phyloP scores from a whole-genome alignment of 2,888 invertebrate species.

The Netelia fuscicornis region DNA sequence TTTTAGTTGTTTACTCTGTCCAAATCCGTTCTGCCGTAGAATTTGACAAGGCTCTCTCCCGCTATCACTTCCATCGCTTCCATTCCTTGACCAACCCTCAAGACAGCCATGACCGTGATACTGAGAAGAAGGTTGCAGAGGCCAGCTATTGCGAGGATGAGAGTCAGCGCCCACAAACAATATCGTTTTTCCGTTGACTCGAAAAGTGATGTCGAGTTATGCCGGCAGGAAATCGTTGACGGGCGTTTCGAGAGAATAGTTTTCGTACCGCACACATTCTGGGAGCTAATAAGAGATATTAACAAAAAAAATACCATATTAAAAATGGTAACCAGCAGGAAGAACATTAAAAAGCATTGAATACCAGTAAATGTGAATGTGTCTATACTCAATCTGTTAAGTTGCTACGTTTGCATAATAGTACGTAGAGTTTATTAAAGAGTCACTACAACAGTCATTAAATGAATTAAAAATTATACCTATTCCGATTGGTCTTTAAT shows the following conservation, averaged over 20 bases:
- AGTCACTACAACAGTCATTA: too few species aligned
- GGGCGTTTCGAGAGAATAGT: slow-evolving; percentile 47
- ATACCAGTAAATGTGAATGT: too few species aligned
- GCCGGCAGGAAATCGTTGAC: slow-evolving; percentile 57
- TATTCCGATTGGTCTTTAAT: too few species aligned
- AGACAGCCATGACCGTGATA: slow-evolving; percentile 92
- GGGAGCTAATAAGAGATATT: slow-evolving; percentile 40
- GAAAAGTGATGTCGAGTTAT: slow-evolving; percentile 54
- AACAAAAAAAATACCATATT: too few species aligned
- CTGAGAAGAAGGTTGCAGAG: slow-evolving; percentile 92
- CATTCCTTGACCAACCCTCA: slow-evolving; percentile 93
- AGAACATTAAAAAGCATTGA: too few species aligned
- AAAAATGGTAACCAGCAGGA: too few species aligned
- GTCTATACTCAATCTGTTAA: too few species aligned
- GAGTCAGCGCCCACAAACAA: slow-evolving; percentile 91
- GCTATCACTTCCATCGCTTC: slow-evolving; percentile 94
- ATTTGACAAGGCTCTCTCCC: slow-evolving; percentile 90
- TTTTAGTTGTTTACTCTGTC: slow-evolving; percentile 86
- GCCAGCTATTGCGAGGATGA: slow-evolving; percentile 89
- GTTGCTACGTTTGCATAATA: too few species aligned
- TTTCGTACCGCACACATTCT: slow-evolving; percentile 54
- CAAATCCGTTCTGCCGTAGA: slow-evolving; percentile 91
- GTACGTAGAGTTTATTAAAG: too few species aligned
- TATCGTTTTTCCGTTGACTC: slow-evolving; percentile 79
- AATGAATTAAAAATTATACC: too few species aligned